These are phyloP conservation scores for Stegodyphus mimosarum DNA, from an alignment of 1,140 invertebrate genomes.

Conservation along the genomic window DNA sequence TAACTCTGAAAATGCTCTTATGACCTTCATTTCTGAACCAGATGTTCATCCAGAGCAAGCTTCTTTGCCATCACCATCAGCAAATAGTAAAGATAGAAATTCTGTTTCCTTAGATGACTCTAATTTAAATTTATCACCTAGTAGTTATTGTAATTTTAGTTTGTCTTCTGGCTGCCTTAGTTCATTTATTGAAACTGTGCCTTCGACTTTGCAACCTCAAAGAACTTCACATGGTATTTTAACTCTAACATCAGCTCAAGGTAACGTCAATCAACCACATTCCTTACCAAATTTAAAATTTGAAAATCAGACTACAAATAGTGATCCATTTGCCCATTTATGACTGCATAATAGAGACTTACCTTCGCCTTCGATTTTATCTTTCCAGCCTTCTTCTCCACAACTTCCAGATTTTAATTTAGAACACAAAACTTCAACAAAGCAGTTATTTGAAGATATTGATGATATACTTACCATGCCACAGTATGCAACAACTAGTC, in stretches of 20 bases:
- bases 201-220: background rate
- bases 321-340: constrained; percentile 2
- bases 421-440: background rate
- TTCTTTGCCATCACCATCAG: background rate
- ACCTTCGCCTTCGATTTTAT: background rate
- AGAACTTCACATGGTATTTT: background rate
- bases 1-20: background rate
- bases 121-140: constrained; percentile 20
- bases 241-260: background rate
- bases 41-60: too few species aligned
- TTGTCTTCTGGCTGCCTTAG: constrained; percentile 12
- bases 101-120: constrained; percentile 19
- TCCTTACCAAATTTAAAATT: constrained; percentile 26
- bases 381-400: background rate
- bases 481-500: background rate
- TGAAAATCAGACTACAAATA: background rate
- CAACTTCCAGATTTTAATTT: background rate
- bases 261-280: background rate
- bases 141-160: constrained; percentile 7
- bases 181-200: background rate
- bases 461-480: constrained; percentile 17
- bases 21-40: background rate
- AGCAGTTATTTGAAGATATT: constrained; percentile 21
- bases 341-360: constrained; percentile 2
- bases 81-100: background rate